A percentile compares a stretch with the other conserved stretches of the same genome.
Conservation (phyloP, 2,888 invertebrate genomes). For the Eupithecia insigniata region DNA sequence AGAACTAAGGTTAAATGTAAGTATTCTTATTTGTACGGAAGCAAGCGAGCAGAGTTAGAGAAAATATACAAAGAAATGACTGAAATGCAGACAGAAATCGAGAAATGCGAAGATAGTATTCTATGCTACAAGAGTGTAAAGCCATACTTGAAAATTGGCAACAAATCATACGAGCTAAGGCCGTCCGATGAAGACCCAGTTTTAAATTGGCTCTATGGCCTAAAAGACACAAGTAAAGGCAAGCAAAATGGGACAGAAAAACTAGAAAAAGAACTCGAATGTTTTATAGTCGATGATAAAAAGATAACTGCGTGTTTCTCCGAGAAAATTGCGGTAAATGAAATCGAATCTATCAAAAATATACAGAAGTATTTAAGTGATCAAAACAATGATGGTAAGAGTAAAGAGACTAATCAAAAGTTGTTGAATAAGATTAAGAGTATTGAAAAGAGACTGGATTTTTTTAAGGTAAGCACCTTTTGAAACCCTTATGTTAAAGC, state of each 20-base stretch:
- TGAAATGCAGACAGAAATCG: conserved; percentile 69
- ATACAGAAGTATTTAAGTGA: conserved; percentile 68
- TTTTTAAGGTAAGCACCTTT: conserved; percentile 64
- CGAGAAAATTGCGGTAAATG: conserved; percentile 64
- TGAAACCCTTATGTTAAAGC: background rate
- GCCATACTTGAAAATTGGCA: conserved; percentile 57
- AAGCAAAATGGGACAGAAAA: conserved; percentile 50
- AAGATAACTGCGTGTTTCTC: conserved; percentile 71
- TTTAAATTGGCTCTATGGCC: conserved; percentile 67
- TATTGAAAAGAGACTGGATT: conserved; percentile 54
- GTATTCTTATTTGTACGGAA: conserved; percentile 66
- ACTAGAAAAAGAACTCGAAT: conserved; percentile 57
- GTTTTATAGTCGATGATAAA: conserved; percentile 43
- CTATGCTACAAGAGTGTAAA: conserved; percentile 64
- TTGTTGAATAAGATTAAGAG: conserved; percentile 57
- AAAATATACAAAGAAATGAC: conserved; percentile 67
- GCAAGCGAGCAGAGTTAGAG: conserved; percentile 65
- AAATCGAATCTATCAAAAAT: conserved; percentile 68
- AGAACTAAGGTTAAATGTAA: conserved; percentile 68
- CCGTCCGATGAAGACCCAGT: conserved; percentile 64
- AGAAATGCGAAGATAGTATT: conserved; percentile 72
- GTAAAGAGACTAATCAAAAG: conserved; percentile 33
- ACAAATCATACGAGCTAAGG: conserved; percentile 56
- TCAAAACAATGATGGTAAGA: conserved; percentile 59
- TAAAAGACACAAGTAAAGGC: conserved; percentile 40